A percentile compares a stretch with the other conserved stretches of the same genome.
phyloP scores from a whole-genome alignment of 2,797 vertebrate genomes.

The Macrochelys suwanniensis region DNA sequence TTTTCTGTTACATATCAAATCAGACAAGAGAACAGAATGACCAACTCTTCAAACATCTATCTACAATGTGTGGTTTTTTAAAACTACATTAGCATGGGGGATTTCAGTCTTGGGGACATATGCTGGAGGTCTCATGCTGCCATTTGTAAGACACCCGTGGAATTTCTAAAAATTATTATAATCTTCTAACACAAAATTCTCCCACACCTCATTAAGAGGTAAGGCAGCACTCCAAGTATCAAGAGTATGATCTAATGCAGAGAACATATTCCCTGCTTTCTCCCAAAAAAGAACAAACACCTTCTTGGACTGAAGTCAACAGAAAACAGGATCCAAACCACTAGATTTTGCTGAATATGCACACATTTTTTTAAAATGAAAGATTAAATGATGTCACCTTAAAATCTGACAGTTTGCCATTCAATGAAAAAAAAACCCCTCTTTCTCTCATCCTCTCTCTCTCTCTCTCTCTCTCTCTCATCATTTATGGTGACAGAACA shows the following conservation, averaged over 20 bases:
- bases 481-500: conserved; percentile 12
- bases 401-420: neutral
- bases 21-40: neutral
- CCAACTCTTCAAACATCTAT: neutral
- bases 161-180: neutral
- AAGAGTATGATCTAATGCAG: conserved; percentile 4
- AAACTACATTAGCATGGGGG: neutral
- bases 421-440: neutral
- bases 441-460: no score
- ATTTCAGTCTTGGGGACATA: neutral
- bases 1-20: neutral
- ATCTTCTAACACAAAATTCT: neutral
- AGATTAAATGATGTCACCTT: neutral
- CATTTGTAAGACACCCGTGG: neutral
- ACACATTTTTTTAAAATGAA: conserved; percentile 8
- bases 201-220: neutral
- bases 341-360: neutral
- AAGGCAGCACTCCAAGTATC: neutral
- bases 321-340: neutral
- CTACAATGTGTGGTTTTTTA: no score
- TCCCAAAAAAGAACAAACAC: conserved; percentile 43
- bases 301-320: conserved; percentile 43
- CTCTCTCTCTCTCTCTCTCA: neutral
- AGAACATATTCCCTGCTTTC: conserved; percentile 19
- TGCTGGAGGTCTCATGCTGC: neutral